Base-by-base conservation (phyloP, 2,888 invertebrate genomes). In the Dolomedes plantarius region DNA sequence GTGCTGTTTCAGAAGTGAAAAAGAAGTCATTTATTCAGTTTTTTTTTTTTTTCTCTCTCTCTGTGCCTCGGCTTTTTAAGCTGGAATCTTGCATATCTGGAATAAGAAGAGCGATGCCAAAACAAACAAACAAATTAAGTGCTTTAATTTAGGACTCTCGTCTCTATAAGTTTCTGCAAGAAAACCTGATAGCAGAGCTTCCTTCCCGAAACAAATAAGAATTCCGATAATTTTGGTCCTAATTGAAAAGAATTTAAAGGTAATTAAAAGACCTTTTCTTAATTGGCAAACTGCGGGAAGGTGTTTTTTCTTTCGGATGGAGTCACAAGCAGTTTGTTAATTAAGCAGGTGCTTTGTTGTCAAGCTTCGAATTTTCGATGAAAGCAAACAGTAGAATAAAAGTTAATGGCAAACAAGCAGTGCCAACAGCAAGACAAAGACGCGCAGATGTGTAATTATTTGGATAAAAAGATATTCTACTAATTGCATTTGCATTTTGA, bases 171-270 rank as follows among this genome's bases (percentile, higher is more conserved):
- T 28, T 27, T n/a, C 23, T 23, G 16, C 23, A 56, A n/a, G 19
- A 19, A 64, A 27, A 13, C 29, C 27, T 29, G 11, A 64, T 7
- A 29, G 32, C 19, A 6, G 13, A 32, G 1, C 0, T 3, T 31
- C 32, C 19, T 19, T n/a, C n/a, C 65, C 23, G n/a, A 31, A 39
- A 69, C 69, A 81, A 81, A 74, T 36, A 68, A 69, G 62, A 81
- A 56, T 69, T 74, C 73, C 74, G 74, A 81, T 81, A 75, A 81
- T 62, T 81, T 64, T 39, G 41, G 11, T 19, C 16, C 73, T 85
- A 78, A 85, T 74, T 85, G 78, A 74, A 78, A 85, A 78, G 74
- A 79, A 74, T 85, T 85, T 78, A 74, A 68, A 74, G 78, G 78
- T 85, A 85, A 85, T 85, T 85, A 85, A 85, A 85, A 78, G 46